Evolutionary conservation across 2,888 invertebrate genomes (phyloP).

Genomic region (Ditylenchus weischeri): DNA sequence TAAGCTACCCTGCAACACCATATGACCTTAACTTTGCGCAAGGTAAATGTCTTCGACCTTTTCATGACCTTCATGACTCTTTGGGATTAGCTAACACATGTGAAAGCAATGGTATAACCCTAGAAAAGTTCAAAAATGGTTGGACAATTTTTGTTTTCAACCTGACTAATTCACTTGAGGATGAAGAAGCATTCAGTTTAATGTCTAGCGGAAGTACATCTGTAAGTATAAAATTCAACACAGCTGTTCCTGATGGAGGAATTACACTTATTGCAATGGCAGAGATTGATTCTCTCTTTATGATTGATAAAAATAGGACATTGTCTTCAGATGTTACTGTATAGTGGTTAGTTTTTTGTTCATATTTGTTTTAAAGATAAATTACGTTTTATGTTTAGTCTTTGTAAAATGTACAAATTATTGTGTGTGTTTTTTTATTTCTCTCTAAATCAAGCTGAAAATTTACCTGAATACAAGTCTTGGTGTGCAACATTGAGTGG

Average conservation of each 20-base stretch:
- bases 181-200: constrained; percentile 10
- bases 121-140: not conserved
- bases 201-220: constrained; percentile 15
- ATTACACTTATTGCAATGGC: constrained; percentile 14
- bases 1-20: not conserved
- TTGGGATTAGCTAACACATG: not conserved
- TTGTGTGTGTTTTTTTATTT: constrained; percentile 13
- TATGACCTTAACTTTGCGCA: not conserved
- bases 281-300: constrained; percentile 5
- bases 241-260: constrained; percentile 15
- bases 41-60: not conserved
- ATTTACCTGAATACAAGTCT: too few relatives aligned
- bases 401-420: constrained; percentile 5
- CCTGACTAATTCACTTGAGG: constrained; percentile 14
- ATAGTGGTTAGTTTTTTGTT: not conserved
- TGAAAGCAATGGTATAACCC: not conserved
- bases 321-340: constrained; percentile 7
- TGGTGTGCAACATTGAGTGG: too few relatives aligned
- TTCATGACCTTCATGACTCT: not conserved
- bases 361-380: not conserved
- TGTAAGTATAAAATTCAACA: constrained; percentile 15
- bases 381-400: not conserved
- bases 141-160: constrained; percentile 11
- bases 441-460: not conserved
- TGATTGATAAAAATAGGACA: constrained; percentile 20